Evolutionary conservation across 2,113 vertebrate species (phyloP).

Genomic region (Euleptes europaea): DNA sequence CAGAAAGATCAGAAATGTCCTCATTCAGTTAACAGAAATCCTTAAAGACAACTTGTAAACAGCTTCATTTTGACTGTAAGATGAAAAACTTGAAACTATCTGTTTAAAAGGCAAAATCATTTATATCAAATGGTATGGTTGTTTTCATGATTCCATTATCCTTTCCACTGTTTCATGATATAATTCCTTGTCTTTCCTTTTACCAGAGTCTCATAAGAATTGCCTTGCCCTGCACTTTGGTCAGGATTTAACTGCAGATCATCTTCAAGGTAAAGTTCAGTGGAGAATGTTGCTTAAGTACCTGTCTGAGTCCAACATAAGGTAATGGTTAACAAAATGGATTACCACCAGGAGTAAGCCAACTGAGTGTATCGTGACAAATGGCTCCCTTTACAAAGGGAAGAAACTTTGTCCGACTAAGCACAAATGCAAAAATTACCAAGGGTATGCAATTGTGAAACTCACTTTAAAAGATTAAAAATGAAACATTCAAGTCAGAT

Average conservation of each 20-base stretch:
- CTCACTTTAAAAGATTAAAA: background rate
- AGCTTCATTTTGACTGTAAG: background rate
- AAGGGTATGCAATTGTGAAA: background rate
- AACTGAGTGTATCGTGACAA: background rate
- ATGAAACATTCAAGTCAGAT: background rate
- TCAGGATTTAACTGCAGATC: background rate
- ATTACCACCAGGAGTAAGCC: background rate
- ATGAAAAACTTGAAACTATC: constrained; percentile 19
- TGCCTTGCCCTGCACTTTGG: constrained; percentile 25
- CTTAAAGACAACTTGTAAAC: background rate
- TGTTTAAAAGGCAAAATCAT: background rate
- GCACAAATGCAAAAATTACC: background rate
- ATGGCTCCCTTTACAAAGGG: background rate
- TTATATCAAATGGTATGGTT: background rate
- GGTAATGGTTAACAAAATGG: background rate
- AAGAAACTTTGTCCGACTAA: background rate
- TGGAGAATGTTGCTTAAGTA: constrained; percentile 37
- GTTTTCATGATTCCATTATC: background rate
- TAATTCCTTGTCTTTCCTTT: background rate
- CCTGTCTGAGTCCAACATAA: background rate
- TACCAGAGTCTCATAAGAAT: background rate
- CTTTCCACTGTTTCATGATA: background rate
- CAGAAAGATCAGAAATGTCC: background rate
- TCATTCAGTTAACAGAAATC: constrained; percentile 4
- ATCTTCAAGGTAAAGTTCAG: constrained; percentile 27